Evolutionary conservation across 2,113 vertebrate genomes (phyloP).

Genomic region (Probosciger aterrimus): DNA sequence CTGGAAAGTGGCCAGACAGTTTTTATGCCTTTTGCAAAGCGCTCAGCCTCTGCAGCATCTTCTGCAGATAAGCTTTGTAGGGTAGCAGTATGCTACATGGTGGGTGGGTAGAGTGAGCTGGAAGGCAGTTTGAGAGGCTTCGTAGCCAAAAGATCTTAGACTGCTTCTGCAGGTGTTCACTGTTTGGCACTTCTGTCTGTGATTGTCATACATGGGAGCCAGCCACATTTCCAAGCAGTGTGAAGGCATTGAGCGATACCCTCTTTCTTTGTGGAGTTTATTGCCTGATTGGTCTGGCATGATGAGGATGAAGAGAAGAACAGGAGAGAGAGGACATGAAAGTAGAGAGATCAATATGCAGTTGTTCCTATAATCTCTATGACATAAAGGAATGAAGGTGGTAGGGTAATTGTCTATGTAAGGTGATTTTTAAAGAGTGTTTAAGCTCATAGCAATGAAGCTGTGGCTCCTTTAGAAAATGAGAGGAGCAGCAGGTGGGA

Average conservation of each 20-base stretch:
- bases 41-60: fast-evolving
- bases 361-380: neutral
- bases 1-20: neutral
- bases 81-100: fast-evolving
- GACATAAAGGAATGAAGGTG: neutral
- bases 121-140: fast-evolving
- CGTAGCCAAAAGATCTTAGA: neutral
- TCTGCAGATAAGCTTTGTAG: neutral
- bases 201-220: fast-evolving
- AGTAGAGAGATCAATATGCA: neutral
- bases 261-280: fast-evolving
- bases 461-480: neutral
- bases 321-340: neutral
- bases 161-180: fast-evolving
- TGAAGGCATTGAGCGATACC: neutral
- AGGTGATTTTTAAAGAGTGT: neutral
- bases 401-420: neutral
- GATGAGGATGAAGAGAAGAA: neutral
- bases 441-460: neutral
- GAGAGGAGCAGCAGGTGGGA: neutral
- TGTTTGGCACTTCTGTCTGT: neutral
- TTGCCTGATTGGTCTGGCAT: neutral
- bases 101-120: neutral
- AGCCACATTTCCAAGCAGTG: fast-evolving
- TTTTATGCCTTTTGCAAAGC: neutral